phyloP scores from a whole-genome alignment of 1,140 invertebrate species.

The Brachionus angularis region DNA sequence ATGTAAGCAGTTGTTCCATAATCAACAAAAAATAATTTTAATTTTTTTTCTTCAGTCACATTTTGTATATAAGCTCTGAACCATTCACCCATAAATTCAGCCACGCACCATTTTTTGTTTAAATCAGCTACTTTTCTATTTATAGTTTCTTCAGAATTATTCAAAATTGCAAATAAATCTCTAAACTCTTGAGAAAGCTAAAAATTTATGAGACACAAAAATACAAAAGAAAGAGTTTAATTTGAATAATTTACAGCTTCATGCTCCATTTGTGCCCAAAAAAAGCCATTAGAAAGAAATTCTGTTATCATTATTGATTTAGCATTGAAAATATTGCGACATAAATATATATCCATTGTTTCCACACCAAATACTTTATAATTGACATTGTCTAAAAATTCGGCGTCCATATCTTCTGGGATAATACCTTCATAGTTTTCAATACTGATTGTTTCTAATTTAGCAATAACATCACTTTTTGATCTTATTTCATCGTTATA shows the following conservation, averaged over 20 bases:
- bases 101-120: slow-evolving; percentile 17
- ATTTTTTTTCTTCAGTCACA: slow-evolving; percentile 6
- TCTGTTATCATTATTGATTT: slow-evolving; percentile 24
- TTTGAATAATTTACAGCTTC: background rate
- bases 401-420: slow-evolving; percentile 20
- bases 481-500: background rate
- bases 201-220: background rate
- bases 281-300: slow-evolving; percentile 13
- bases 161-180: background rate
- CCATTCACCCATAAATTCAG: slow-evolving; percentile 21
- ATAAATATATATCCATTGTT: slow-evolving; percentile 23
- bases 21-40: slow-evolving; percentile 16
- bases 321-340: background rate
- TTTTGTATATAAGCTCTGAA: slow-evolving; percentile 28
- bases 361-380: slow-evolving; percentile 23
- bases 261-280: slow-evolving; percentile 5
- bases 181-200: background rate
- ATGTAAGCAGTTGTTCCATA: slow-evolving; percentile 12
- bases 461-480: slow-evolving; percentile 1
- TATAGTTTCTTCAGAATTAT: background rate
- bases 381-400: slow-evolving; percentile 1
- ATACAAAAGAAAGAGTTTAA: background rate
- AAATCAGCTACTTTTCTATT: slow-evolving; percentile 9
- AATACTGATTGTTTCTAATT: background rate
- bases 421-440: slow-evolving; percentile 2